Percentiles rank a stretch among this genome's conserved stretches.
Conservation (phyloP, 2,113 vertebrate genomes). For the Excalfactoria chinensis region DNA sequence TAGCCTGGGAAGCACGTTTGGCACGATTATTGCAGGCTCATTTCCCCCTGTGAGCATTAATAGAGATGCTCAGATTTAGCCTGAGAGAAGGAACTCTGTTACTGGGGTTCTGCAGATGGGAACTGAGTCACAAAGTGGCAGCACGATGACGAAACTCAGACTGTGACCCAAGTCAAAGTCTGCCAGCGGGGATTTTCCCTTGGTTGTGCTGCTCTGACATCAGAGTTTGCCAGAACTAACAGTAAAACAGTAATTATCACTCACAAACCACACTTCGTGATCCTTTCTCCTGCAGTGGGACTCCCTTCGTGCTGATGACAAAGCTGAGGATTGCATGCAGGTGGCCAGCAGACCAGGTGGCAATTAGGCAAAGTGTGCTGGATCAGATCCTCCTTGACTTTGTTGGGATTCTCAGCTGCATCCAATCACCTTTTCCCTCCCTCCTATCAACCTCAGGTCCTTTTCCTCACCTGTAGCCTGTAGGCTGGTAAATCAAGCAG, state of each 20-base stretch:
- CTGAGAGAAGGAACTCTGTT: neutral
- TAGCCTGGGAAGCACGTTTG: neutral
- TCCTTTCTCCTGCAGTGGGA: neutral
- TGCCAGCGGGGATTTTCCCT: neutral
- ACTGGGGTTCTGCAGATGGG: neutral
- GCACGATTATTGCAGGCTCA: accelerated
- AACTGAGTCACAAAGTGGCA: neutral
- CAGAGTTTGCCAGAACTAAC: neutral
- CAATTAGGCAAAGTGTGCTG: neutral
- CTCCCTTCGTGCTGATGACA: accelerated
- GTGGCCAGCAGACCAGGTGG: neutral
- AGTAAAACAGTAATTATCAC: neutral
- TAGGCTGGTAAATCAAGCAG: neutral
- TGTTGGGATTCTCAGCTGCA: neutral
- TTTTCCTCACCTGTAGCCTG: neutral
- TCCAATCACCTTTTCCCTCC: neutral
- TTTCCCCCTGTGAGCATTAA: neutral
- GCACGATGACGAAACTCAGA: neutral
- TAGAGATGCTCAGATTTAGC: neutral
- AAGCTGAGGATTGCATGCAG: accelerated
- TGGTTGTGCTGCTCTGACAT: neutral
- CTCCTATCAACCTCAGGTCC: neutral
- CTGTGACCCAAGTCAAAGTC: neutral
- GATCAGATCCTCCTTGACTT: neutral
- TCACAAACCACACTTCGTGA: neutral